Evolutionary conservation across 1,140 invertebrate genomes (phyloP), one percentile per base, ranked within the genome.

Genomic region (Achroia grisella): DNA sequence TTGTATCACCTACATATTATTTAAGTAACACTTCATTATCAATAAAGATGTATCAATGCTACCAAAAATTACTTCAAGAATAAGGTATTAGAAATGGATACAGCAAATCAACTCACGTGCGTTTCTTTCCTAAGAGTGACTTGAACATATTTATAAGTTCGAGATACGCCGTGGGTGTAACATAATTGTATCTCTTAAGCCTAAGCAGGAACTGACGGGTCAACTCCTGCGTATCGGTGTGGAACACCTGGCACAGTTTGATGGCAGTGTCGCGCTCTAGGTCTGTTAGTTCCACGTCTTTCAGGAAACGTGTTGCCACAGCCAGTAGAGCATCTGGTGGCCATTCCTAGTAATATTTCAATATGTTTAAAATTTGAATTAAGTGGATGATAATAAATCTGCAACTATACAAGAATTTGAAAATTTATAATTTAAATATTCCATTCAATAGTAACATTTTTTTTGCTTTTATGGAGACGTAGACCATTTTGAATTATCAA

Each of bases 91-190:
- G n/a, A n/a, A n/a, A n/a, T n/a, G n/a, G n/a, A n/a, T n/a, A n/a
- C n/a, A n/a, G n/a, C n/a, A n/a, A n/a, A n/a, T n/a, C n/a, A n/a
- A 85, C 87, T 88, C 88, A 93, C 92, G 85, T 85, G 79, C 95
- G 87, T 77, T 97, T 97, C 37, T 90, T 90, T 1, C 79, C 80
- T 0, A 98, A 78, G 10, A 98, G 86, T n/a, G 89, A 88, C 67
- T 97, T 97, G 61, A 98, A 98, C 1, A 95, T 95, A 56, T 91
- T 92, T 47, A 98, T 97, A 67, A 98, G 88, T 71, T 98, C 96
- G 32, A 98, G 82, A 75, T 98, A 99, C 0, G 96, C 97, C 0
- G 96, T 97, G 0, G 97, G 96, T 0, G 97, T 98, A 0, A 98
- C 95, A 74, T 98, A 98, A 62, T 94, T 97, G 52, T 93, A 89